phyloP scores from a whole-genome alignment of 2,888 invertebrate genomes.

The Holacanthella duospinosa region DNA sequence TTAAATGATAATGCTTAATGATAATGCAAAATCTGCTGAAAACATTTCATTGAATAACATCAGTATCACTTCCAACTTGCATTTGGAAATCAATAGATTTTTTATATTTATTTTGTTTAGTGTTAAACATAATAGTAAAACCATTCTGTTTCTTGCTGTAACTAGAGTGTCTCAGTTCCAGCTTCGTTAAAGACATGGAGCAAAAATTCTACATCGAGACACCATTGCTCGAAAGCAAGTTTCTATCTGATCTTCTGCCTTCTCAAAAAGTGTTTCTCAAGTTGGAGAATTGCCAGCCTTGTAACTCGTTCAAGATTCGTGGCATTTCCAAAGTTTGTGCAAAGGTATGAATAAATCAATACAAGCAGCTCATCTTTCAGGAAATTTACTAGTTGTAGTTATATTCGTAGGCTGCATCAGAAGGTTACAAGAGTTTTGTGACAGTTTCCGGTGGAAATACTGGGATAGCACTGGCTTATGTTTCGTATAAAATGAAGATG shows the following conservation, averaged over 20 bases:
- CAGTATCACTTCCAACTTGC: no score
- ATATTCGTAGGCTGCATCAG: slow-evolving; percentile 22
- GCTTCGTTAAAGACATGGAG: not conserved
- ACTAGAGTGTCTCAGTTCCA: no score
- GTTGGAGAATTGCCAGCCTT: slow-evolving; percentile 45
- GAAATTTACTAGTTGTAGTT: no score
- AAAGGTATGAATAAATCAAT: slow-evolving; percentile 40
- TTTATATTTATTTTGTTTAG: no score
- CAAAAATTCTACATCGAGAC: slow-evolving; percentile 21
- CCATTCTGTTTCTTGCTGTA: no score
- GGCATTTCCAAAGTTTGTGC: slow-evolving; percentile 43
- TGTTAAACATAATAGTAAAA: no score
- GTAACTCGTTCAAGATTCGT: slow-evolving; percentile 46
- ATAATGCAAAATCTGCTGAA: no score
- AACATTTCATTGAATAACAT: no score
- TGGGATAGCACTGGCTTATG: slow-evolving; percentile 45
- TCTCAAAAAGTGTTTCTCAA: slow-evolving; percentile 42
- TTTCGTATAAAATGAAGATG: slow-evolving; percentile 41
- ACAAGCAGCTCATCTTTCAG: no score
- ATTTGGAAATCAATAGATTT: no score
- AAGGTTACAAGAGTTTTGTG: slow-evolving; percentile 39
- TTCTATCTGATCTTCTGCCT: slow-evolving; percentile 24
- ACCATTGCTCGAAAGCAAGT: slow-evolving; percentile 33
- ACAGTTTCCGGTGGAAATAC: slow-evolving; percentile 47
- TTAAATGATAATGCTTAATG: no score